These are phyloP conservation scores for Poeciliopsis turrubarensis DNA, from an alignment of 2,113 vertebrate genomes.

Conservation along the genomic window DNA sequence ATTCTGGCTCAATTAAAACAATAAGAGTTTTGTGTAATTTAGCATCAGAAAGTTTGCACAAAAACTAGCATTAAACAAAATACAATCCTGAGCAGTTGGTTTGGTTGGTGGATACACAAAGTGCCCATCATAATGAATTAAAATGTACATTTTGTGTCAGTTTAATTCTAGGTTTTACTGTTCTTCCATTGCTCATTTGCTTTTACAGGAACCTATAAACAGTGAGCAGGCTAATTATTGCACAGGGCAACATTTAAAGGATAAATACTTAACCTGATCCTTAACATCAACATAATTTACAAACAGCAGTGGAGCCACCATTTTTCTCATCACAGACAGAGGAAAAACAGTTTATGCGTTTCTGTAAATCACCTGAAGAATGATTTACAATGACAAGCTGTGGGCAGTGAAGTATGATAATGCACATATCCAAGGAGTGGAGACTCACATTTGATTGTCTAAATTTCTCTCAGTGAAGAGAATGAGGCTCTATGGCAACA, in stretches of 20 bases:
- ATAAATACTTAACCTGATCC: background rate
- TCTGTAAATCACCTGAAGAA: slow-evolving; percentile 17
- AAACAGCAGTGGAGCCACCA: background rate
- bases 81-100: too few species aligned
- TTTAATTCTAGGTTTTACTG: background rate
- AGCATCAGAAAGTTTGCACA: background rate
- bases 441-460: slow-evolving; percentile 8
- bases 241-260: background rate
- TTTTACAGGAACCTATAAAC: slow-evolving; percentile 3
- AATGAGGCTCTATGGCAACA: slow-evolving; percentile 13
- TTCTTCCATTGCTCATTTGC: background rate
- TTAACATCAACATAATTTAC: background rate
- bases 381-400: background rate
- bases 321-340: slow-evolving; percentile 3
- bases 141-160: background rate
- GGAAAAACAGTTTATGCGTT: background rate
- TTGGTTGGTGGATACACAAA: background rate
- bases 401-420: slow-evolving; percentile 16
- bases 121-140: background rate
- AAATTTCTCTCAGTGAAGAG: slow-evolving; percentile 12
- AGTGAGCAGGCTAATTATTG: background rate
- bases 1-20: too few species aligned
- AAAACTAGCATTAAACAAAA: background rate
- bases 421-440: background rate
- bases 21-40: too few species aligned